Evolutionary conservation across 2,113 vertebrate species (phyloP).

Genomic region (Origma solitaria): DNA sequence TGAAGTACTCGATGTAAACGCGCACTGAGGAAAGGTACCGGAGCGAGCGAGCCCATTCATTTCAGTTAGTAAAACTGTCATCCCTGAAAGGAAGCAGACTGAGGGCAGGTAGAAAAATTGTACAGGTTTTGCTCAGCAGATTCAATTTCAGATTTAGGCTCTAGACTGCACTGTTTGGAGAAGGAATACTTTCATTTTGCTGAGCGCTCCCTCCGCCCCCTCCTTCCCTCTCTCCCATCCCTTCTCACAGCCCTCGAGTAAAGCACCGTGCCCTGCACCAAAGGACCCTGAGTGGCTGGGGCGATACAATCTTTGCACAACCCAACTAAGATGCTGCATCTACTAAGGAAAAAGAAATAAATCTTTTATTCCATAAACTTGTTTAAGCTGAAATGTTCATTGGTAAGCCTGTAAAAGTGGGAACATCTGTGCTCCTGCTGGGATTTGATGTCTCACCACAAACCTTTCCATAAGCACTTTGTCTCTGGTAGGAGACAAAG

Average conservation of each 20-base stretch:
- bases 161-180: slow-evolving; percentile 27
- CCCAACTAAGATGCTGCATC: slow-evolving; percentile 30
- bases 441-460: slow-evolving; percentile 73
- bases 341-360: slow-evolving; percentile 1
- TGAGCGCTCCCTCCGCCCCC: not conserved
- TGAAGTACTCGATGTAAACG: slow-evolving; percentile 44
- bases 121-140: slow-evolving; percentile 68
- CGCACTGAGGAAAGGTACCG: slow-evolving; percentile 45
- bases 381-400: slow-evolving; percentile 57
- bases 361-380: slow-evolving; percentile 58
- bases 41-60: slow-evolving; percentile 70
- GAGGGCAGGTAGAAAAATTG: slow-evolving; percentile 68
- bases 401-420: slow-evolving; percentile 66
- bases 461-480: slow-evolving; percentile 78
- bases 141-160: slow-evolving; percentile 62
- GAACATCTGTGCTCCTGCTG: slow-evolving; percentile 66
- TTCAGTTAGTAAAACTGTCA: slow-evolving; percentile 80
- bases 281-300: slow-evolving; percentile 40
- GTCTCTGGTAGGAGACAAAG: slow-evolving; percentile 77
- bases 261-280: slow-evolving; percentile 34
- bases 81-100: slow-evolving; percentile 71
- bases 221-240: slow-evolving; percentile 19
- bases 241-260: not conserved
- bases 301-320: slow-evolving; percentile 43
- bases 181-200: slow-evolving; percentile 44